Conservation (phyloP, 2,888 invertebrate genomes). For the Panopea generosa region DNA sequence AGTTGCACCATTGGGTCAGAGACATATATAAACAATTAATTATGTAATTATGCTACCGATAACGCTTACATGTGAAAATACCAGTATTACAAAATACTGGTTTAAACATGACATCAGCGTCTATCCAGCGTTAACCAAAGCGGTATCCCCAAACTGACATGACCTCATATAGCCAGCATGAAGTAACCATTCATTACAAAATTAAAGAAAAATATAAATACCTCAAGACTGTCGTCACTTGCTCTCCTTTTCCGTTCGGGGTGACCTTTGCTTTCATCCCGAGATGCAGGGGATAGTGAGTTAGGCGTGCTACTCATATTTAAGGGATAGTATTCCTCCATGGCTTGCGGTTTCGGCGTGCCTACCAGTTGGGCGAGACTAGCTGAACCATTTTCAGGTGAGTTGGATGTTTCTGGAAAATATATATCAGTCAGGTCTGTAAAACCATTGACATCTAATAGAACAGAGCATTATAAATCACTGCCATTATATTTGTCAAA, state of each 20-base stretch:
- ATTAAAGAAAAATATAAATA: too few species aligned
- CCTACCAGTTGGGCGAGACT: conserved; percentile 49
- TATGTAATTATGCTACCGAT: too few species aligned
- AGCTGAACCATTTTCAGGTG: conserved; percentile 49
- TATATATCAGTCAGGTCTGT: too few species aligned
- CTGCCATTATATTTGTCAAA: neutral
- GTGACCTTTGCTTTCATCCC: conserved; percentile 70
- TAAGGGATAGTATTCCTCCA: conserved; percentile 60
- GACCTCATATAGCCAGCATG: too few species aligned
- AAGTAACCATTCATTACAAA: too few species aligned
- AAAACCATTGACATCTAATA: conserved; percentile 8
- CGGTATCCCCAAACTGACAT: too few species aligned
- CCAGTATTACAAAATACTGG: too few species aligned
- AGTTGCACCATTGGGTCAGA: too few species aligned
- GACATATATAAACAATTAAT: too few species aligned
- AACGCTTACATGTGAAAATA: too few species aligned
- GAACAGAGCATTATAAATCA: neutral
- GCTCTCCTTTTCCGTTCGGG: conserved; percentile 80
- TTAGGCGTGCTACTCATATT: conserved; percentile 54
- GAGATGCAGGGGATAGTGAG: conserved; percentile 54
- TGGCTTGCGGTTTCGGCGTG: conserved; percentile 58
- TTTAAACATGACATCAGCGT: too few species aligned
- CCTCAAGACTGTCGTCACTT: conserved; percentile 82
- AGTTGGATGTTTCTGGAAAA: conserved; percentile 53
- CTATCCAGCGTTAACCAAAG: too few species aligned